phyloP scores from a whole-genome alignment of 2,113 vertebrate species.

The Gavia stellata region DNA sequence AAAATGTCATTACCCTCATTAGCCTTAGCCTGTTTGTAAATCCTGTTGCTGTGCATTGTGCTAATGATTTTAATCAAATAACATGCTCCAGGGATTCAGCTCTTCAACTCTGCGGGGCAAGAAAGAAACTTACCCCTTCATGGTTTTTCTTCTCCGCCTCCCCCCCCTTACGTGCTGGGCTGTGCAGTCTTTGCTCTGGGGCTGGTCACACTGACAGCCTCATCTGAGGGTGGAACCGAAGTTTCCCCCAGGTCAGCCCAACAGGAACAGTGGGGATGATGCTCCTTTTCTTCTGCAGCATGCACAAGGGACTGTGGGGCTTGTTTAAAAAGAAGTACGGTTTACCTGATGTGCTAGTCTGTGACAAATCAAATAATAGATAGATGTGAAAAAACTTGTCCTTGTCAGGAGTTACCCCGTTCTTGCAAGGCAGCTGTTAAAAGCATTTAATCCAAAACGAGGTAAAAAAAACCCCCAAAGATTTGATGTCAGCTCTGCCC shows the following conservation, averaged over 20 bases:
- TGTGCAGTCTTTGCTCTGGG: neutral
- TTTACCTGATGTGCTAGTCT: neutral
- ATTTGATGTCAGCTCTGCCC: neutral
- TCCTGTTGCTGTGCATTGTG: neutral
- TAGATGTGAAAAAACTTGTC: neutral
- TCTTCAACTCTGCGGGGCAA: neutral
- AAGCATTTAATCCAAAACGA: neutral
- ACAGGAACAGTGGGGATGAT: neutral
- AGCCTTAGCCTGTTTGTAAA: neutral
- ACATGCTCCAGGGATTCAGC: neutral
- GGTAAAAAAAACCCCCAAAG: rapidly evolving
- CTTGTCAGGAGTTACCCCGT: neutral
- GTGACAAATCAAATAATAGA: neutral
- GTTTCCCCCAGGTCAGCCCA: neutral
- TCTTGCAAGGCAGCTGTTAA: neutral
- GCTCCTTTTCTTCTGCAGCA: neutral
- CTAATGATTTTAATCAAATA: neutral
- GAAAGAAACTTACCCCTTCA: neutral
- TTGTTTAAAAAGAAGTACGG: neutral
- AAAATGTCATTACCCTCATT: neutral
- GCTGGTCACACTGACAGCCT: neutral
- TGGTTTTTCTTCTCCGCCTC: rapidly evolving
- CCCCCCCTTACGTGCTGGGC: too few species aligned
- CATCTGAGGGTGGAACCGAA: neutral
- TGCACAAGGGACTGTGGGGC: rapidly evolving